phyloP scores from a whole-genome alignment of 2,113 vertebrate species.

The Columba janthina region DNA sequence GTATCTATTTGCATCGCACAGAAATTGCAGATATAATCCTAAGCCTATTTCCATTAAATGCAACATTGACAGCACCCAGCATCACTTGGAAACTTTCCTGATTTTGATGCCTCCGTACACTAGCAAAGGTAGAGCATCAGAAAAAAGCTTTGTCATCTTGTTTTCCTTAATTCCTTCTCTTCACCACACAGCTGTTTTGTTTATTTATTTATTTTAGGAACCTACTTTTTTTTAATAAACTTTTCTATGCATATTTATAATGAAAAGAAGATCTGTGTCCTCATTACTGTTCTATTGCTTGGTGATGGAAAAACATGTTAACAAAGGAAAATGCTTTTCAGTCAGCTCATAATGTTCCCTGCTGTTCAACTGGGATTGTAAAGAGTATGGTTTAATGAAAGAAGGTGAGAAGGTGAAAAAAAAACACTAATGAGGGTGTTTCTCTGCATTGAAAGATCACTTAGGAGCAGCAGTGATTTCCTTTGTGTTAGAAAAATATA shows the following conservation, averaged over 20 bases:
- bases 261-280: constrained; percentile 71
- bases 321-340: constrained; percentile 74
- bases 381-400: constrained; percentile 74
- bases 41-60: constrained; percentile 33
- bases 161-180: constrained; percentile 39
- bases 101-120: neutral
- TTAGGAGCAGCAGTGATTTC: constrained; percentile 34
- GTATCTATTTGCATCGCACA: neutral
- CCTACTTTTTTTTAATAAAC: neutral
- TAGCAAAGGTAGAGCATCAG: constrained; percentile 49
- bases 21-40: constrained; percentile 36
- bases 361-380: constrained; percentile 67
- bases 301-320: constrained; percentile 63
- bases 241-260: constrained; percentile 61
- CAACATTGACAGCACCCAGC: neutral
- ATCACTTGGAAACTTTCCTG: constrained; percentile 25
- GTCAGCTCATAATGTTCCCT: constrained; percentile 70
- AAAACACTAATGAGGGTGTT: constrained; percentile 67
- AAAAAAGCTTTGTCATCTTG: constrained; percentile 65
- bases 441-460: constrained; percentile 65
- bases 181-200: neutral
- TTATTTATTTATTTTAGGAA: constrained; percentile 69
- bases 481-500: constrained; percentile 52
- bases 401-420: constrained; percentile 73
- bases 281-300: constrained; percentile 69